Evolutionary conservation across 1,140 invertebrate species (phyloP).

Genomic region (Episyrphus balteatus): DNA sequence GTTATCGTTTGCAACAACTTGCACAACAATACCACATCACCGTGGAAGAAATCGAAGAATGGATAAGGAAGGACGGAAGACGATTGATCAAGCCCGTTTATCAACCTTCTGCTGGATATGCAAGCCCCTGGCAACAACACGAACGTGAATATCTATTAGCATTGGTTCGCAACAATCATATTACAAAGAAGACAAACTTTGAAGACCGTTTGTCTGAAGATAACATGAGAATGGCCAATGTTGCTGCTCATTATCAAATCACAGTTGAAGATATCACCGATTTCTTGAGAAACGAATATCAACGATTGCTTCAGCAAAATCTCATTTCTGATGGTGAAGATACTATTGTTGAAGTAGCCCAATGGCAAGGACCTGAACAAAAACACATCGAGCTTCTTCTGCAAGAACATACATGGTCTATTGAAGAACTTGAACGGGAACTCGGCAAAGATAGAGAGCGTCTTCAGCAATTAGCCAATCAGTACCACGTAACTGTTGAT

Average conservation of each 20-base stretch:
- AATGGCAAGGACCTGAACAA: constrained; percentile 21
- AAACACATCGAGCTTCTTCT: constrained; percentile 18
- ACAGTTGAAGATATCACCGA: constrained; percentile 25
- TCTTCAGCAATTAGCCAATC: constrained; percentile 14
- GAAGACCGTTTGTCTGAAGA: constrained; percentile 19
- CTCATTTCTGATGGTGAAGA: constrained; percentile 10
- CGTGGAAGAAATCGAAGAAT: constrained; percentile 26
- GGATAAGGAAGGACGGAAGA: constrained; percentile 29
- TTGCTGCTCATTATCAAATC: constrained; percentile 22
- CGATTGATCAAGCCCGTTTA: constrained; percentile 8
- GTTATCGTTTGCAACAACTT: neutral
- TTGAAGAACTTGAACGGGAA: constrained; percentile 21
- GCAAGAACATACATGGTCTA: constrained; percentile 24
- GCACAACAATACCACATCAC: neutral
- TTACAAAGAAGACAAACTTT: constrained; percentile 21
- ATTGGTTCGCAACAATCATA: constrained; percentile 15
- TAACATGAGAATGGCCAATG: constrained; percentile 15
- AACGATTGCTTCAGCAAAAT: constrained; percentile 12
- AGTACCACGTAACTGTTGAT: constrained; percentile 24
- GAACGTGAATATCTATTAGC: constrained; percentile 13
- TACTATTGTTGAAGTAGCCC: constrained; percentile 6
- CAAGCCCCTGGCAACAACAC: constrained; percentile 12
- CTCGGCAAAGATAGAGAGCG: constrained; percentile 20
- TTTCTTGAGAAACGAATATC: constrained; percentile 17
- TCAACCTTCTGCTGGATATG: neutral